Conservation (phyloP, 2,888 invertebrate genomes). For the Cephus pygmeus region DNA sequence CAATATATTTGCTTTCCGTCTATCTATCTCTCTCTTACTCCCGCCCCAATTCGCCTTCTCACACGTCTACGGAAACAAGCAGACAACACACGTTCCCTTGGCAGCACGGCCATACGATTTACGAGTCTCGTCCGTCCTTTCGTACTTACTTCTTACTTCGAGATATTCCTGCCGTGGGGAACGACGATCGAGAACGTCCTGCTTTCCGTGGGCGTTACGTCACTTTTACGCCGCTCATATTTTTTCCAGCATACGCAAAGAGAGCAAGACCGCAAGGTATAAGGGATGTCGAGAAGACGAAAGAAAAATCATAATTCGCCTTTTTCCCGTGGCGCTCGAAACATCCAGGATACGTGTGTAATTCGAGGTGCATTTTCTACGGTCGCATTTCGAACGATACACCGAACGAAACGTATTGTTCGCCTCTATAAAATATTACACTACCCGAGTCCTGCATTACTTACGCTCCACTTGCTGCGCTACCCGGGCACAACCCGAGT, state of each 20-base stretch:
- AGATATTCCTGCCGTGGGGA: not conserved
- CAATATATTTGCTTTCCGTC: not conserved
- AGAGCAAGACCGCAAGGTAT: not conserved
- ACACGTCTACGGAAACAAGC: not conserved
- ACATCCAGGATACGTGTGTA: slow-evolving; percentile 5
- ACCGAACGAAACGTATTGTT: not conserved
- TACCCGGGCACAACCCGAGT: too few species aligned
- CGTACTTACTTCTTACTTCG: not conserved
- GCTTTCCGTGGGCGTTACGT: slow-evolving; percentile 33
- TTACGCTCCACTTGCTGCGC: too few species aligned
- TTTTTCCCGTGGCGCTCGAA: not conserved
- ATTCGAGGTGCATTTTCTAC: slow-evolving; percentile 21
- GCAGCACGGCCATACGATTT: not conserved
- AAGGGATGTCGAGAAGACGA: too few species aligned
- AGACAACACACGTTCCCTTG: not conserved
- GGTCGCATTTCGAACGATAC: not conserved
- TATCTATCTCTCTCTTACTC: not conserved
- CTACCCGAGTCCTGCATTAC: not conserved
- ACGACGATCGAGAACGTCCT: slow-evolving; percentile 24
- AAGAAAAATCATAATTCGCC: not conserved
- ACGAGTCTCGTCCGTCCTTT: not conserved
- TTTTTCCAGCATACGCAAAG: slow-evolving; percentile 25
- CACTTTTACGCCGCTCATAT: slow-evolving; percentile 43
- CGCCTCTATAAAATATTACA: not conserved
- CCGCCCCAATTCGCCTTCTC: not conserved